Evolutionary conservation across 2,888 invertebrate genomes (phyloP).

Genomic region (Autographa pulchrina): DNA sequence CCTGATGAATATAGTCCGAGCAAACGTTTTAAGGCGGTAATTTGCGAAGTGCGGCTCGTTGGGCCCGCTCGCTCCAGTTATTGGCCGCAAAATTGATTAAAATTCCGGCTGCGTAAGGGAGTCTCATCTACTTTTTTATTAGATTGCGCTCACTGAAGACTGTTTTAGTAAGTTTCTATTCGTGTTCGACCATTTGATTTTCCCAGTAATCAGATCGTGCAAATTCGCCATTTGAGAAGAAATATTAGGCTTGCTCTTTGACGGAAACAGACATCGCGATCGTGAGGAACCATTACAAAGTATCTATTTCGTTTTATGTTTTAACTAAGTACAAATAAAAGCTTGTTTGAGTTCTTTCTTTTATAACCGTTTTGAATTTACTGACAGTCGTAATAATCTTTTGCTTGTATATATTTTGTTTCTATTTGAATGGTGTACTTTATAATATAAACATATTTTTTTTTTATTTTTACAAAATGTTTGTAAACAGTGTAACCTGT

Average conservation of each 20-base stretch:
- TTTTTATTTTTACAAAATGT: not conserved
- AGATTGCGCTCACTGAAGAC: constrained; percentile 74
- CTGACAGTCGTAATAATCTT: constrained; percentile 5
- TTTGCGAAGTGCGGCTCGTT: constrained; percentile 77
- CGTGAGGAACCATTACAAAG: constrained; percentile 37
- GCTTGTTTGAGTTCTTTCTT: constrained; percentile 36
- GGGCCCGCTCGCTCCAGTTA: constrained; percentile 73
- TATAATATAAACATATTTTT: too few relatives aligned
- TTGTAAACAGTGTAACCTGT: not conserved
- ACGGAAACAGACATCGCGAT: constrained; percentile 46
- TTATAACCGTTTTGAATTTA: constrained; percentile 47
- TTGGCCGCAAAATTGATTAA: constrained; percentile 87
- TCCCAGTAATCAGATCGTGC: constrained; percentile 55
- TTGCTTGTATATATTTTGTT: not conserved
- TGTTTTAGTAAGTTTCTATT: constrained; percentile 68
- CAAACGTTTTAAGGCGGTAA: constrained; percentile 79
- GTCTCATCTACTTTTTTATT: constrained; percentile 81
- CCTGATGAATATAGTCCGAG: constrained; percentile 75
- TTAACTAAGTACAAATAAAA: constrained; percentile 51
- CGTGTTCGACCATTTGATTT: constrained; percentile 65
- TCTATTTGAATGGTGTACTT: too few relatives aligned
- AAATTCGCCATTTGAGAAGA: constrained; percentile 17
- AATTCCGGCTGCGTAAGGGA: constrained; percentile 82
- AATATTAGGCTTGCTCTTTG: constrained; percentile 21
- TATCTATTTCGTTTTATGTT: constrained; percentile 39